Evolutionary conservation across 2,113 vertebrate genomes (phyloP).

Genomic region (Climacteris rufus): DNA sequence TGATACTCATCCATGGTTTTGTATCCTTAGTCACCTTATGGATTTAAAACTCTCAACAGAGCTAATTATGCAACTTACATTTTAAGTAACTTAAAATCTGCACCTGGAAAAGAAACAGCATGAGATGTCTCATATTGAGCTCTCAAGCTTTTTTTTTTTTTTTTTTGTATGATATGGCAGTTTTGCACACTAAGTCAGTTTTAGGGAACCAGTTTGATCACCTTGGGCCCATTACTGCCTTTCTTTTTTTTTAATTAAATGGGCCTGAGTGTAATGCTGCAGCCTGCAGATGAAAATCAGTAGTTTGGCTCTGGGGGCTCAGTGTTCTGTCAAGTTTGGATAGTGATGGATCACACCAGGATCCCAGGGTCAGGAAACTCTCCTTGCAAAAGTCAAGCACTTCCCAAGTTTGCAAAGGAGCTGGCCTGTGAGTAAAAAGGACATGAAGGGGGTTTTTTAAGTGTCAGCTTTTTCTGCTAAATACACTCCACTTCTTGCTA

Average conservation of each 20-base stretch:
- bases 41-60: conserved; percentile 12
- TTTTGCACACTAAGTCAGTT: conserved; percentile 29
- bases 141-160: background rate
- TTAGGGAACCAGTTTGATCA: background rate
- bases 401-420: background rate
- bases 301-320: background rate
- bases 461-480: background rate
- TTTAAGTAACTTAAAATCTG: background rate
- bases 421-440: background rate
- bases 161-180: background rate
- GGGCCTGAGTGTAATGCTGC: background rate
- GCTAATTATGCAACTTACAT: background rate
- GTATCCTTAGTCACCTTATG: background rate
- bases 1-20: background rate
- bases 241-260: background rate
- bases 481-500: background rate
- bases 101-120: background rate
- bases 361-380: background rate
- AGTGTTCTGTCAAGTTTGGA: background rate
- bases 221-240: background rate
- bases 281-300: background rate
- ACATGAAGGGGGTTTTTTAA: background rate
- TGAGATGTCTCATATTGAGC: background rate
- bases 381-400: background rate
- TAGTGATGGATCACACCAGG: background rate